phyloP scores from a whole-genome alignment of 1,140 invertebrate species.

The Lanistes nyassanus region DNA sequence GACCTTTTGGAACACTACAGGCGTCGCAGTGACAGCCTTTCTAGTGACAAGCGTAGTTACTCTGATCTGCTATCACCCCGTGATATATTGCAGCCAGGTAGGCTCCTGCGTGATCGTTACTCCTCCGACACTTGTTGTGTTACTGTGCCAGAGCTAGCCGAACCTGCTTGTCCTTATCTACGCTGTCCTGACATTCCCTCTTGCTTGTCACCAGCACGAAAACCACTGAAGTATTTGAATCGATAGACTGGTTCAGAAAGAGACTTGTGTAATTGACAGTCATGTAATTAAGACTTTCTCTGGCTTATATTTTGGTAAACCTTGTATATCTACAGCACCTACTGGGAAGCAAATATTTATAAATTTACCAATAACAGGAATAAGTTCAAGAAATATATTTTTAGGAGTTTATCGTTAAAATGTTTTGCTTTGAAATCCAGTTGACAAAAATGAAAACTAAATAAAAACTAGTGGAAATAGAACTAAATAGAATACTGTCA shows the following conservation, averaged over 20 bases:
- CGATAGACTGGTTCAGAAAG: background rate
- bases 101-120: background rate
- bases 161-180: background rate
- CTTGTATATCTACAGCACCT: no score
- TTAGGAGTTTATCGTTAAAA: background rate
- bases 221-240: slow-evolving; percentile 13
- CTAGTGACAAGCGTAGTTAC: background rate
- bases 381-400: no score
- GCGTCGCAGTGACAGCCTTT: background rate
- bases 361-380: no score
- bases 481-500: no score
- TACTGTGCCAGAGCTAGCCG: background rate
- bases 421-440: background rate
- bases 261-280: no score
- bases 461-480: no score
- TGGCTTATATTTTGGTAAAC: background rate
- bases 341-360: no score
- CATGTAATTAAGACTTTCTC: no score
- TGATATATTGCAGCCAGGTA: background rate
- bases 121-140: background rate
- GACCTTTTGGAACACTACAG: slow-evolving; percentile 25
- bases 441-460: slow-evolving; percentile 6
- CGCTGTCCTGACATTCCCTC: background rate
- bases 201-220: slow-evolving; percentile 4
- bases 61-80: slow-evolving; percentile 6